phyloP scores from a whole-genome alignment of 2,888 invertebrate genomes.

The Caenorhabditis virilis region DNA sequence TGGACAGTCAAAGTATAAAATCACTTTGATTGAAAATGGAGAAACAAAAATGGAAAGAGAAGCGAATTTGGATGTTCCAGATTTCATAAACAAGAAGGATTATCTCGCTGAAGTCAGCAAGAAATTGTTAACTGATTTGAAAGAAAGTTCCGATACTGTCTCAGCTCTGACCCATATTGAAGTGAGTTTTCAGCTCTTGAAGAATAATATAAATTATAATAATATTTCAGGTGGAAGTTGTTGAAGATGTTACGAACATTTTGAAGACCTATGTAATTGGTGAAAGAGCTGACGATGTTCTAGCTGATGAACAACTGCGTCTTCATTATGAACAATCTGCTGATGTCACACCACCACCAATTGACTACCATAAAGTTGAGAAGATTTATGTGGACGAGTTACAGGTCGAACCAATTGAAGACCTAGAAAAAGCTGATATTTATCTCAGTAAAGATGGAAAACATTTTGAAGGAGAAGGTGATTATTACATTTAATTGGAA shows the following conservation, averaged over 20 bases:
- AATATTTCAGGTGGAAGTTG: slow-evolving; percentile 44
- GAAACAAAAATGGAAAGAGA: slow-evolving; percentile 62
- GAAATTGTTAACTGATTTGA: slow-evolving; percentile 42
- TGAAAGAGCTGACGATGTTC: slow-evolving; percentile 56
- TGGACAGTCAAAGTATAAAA: slow-evolving; percentile 53
- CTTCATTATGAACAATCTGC: slow-evolving; percentile 52
- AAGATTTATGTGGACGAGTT: slow-evolving; percentile 62
- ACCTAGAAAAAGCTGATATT: slow-evolving; percentile 52
- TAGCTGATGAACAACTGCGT: slow-evolving; percentile 38
- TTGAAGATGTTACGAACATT: slow-evolving; percentile 67
- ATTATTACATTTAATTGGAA: slow-evolving; percentile 4
- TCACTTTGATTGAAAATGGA: slow-evolving; percentile 63
- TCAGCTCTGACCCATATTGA: slow-evolving; percentile 65
- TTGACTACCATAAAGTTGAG: slow-evolving; percentile 47
- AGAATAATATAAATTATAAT: background rate
- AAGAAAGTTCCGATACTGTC: slow-evolving; percentile 52
- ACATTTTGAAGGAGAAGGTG: slow-evolving; percentile 56
- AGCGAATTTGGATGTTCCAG: slow-evolving; percentile 61
- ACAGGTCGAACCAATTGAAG: slow-evolving; percentile 52
- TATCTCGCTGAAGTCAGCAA: slow-evolving; percentile 54
- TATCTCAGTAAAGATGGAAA: slow-evolving; percentile 58
- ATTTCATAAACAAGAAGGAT: slow-evolving; percentile 59
- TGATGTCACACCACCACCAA: slow-evolving; percentile 46
- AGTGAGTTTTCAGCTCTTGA: slow-evolving; percentile 29
- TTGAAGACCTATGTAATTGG: slow-evolving; percentile 67